Evolutionary conservation across 2,888 invertebrate species (phyloP).

Genomic region (Eumerus sabulonum): DNA sequence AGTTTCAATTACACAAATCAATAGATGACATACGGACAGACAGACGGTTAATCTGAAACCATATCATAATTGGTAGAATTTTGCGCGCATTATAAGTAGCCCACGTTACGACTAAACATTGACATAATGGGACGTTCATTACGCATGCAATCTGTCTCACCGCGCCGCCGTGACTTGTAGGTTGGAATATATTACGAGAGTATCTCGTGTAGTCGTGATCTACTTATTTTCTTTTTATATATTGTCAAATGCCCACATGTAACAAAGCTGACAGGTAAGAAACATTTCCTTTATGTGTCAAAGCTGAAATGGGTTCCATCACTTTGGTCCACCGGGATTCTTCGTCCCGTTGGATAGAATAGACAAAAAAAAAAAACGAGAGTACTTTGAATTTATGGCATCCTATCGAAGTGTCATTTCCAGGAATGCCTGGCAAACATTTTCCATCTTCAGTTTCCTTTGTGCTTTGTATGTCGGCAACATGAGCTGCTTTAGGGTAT

Average conservation of each 20-base stretch:
- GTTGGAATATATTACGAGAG: constrained; percentile 5
- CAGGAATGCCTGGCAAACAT: neutral
- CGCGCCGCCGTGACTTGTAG: constrained; percentile 17
- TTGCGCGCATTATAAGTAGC: constrained; percentile 4
- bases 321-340: too few species aligned
- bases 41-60: neutral
- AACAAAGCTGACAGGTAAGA: constrained; percentile 19
- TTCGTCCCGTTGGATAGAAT: too few species aligned
- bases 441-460: too few species aligned
- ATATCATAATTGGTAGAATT: constrained; percentile 52
- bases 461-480: too few species aligned
- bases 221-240: neutral
- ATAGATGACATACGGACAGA: constrained; percentile 32
- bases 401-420: constrained; percentile 21
- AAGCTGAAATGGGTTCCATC: too few species aligned
- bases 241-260: too few species aligned
- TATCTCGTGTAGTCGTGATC: constrained; percentile 21
- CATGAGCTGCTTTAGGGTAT: too few species aligned
- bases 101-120: neutral
- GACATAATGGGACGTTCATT: constrained; percentile 33
- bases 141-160: constrained; percentile 26
- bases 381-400: constrained; percentile 11
- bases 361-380: too few species aligned
- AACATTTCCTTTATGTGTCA: neutral
- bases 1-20: constrained; percentile 50